These are phyloP conservation scores for Dichetophora obliterata DNA, from an alignment of 2,888 invertebrate species.

Conservation along the genomic window DNA sequence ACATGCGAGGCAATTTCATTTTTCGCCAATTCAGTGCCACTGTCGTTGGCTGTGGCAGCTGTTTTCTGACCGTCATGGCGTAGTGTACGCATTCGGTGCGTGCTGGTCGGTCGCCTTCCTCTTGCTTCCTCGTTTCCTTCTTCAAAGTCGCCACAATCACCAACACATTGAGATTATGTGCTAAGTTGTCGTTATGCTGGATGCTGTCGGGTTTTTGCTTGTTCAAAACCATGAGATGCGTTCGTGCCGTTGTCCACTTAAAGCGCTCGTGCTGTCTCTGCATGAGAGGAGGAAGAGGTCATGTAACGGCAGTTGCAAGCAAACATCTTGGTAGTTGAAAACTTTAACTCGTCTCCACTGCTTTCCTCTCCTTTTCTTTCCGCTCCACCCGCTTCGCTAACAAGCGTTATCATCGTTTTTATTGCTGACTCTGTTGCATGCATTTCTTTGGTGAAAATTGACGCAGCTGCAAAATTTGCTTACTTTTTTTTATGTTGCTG, in stretches of 20 bases:
- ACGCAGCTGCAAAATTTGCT: conserved; percentile 33
- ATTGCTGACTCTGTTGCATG: not conserved
- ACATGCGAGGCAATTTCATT: too few relatives aligned
- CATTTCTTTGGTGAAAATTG: conserved; percentile 32
- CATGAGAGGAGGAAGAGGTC: conserved; percentile 35
- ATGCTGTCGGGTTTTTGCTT: too few relatives aligned
- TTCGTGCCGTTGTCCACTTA: too few relatives aligned
- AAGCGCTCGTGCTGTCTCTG: too few relatives aligned
- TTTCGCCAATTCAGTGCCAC: too few relatives aligned
- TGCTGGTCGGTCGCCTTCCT: too few relatives aligned
- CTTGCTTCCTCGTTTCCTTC: too few relatives aligned
- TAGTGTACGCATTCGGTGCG: too few relatives aligned
- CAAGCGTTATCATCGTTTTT: not conserved
- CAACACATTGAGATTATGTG: not conserved
- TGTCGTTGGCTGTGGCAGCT: too few relatives aligned
- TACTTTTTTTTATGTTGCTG: not conserved
- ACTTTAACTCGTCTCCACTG: not conserved
- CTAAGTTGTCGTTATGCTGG: not conserved
- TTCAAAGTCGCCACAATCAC: not conserved
- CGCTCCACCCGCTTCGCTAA: not conserved
- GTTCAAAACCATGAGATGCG: too few relatives aligned
- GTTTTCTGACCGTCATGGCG: too few relatives aligned
- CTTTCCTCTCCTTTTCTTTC: too few relatives aligned
- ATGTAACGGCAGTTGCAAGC: conserved; percentile 40
- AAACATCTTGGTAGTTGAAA: not conserved